Percentiles rank a stretch among this genome's conserved stretches.
These are phyloP conservation scores for Ethmia dodecea DNA, from an alignment of 2,888 invertebrate genomes.

Conservation along the genomic window DNA sequence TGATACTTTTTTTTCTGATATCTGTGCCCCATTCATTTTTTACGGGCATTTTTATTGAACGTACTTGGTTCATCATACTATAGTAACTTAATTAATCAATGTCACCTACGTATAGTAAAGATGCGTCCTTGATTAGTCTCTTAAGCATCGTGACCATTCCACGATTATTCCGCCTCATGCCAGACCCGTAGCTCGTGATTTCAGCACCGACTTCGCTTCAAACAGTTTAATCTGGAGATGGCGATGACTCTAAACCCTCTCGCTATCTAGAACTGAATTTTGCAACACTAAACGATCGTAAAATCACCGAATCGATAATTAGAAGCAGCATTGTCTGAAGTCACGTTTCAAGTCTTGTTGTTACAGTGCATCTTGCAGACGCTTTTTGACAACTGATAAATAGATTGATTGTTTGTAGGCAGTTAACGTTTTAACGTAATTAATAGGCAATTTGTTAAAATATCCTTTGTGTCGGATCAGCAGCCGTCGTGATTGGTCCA, in stretches of 20 bases:
- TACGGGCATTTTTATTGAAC: too few relatives aligned
- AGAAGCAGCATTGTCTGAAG: conserved; percentile 39
- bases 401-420: conserved; percentile 26
- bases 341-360: conserved; percentile 39
- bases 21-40: too few relatives aligned
- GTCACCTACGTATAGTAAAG: conserved; percentile 5
- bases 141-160: conserved; percentile 27
- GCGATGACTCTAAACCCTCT: conserved; percentile 18
- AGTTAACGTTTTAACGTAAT: neutral
- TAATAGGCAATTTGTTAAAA: neutral
- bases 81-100: conserved; percentile 4
- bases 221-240: conserved; percentile 20
- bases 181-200: conserved; percentile 35
- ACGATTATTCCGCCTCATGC: neutral
- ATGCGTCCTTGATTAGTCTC: conserved; percentile 24
- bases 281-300: conserved; percentile 37
- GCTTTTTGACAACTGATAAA: conserved; percentile 42
- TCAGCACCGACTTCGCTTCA: conserved; percentile 14
- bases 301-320: conserved; percentile 49
- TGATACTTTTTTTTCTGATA: too few relatives aligned
- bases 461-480: neutral
- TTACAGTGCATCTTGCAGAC: conserved; percentile 21
- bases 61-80: conserved; percentile 5
- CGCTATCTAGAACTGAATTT: conserved; percentile 32
- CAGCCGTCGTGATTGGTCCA: conserved; percentile 2